Evolutionary conservation across 2,797 vertebrate genomes (phyloP), one percentile per base, ranked within the genome.

Genomic region (Sternotherus odoratus): DNA sequence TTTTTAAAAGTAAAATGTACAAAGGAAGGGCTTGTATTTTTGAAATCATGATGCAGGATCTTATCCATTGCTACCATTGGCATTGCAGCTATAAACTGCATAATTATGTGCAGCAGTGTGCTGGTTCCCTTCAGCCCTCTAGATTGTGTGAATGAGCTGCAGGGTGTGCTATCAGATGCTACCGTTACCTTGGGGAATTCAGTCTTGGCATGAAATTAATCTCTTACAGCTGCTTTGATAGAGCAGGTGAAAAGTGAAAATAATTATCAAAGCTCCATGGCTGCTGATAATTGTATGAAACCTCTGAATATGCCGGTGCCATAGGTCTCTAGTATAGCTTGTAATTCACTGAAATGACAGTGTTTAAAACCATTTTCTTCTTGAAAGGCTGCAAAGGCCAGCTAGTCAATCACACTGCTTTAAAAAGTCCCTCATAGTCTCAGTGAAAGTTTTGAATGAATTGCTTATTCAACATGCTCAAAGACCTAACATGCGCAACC

Each of bases 191-290:
- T 88, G 93, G 91, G 94, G 95, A 97, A 92, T 96, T 90, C 82
- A 77, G 90, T 89, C 91, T 85, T 36, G 92, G 75, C 82, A 80
- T 92, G 85, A 94, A 95, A 97, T 96, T 94, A 94, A 95, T 96
- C 93, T 96, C 82, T 85, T 96, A 93, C 88, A 94, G 82, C 88
- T 85, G 85, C 85, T 95, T 74, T 83, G 46, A 77, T 81, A 85
- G 89, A 95, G 83, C 90, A 97, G 93, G 96, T 97, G 91, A 95
- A 96, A 95, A 96, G 94, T 87, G 72, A 96, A 97, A 97, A 97
- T 91, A 93, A 95, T 96, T 95, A 93, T 88, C 77, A 92, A 95
- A 95, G 88, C 93, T 91, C 88, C 77, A 39, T 96, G 86, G 81
- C 87, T 94, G 91, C 81, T 77, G 69, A 88, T 94, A 94, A 95